Evolutionary conservation across 2,113 vertebrate species (phyloP), one percentile per base, ranked within the genome.

Genomic region (Chaenocephalus aceratus): DNA sequence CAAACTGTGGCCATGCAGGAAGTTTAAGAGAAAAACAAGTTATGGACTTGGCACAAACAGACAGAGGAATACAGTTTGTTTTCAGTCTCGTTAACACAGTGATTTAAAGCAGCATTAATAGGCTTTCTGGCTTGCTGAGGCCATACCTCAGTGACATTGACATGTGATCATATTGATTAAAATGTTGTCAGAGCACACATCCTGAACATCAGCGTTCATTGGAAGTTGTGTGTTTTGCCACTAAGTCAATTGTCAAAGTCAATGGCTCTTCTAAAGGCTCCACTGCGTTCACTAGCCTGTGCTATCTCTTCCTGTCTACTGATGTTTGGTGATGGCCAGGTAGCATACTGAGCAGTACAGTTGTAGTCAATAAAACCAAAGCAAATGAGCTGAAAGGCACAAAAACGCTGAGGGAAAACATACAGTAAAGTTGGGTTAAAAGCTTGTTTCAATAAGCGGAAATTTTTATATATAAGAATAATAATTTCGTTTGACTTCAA

Each of bases 1-100:
- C 16, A 56, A 80, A 62, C 34, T 68, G 11, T 16, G 60, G 49
- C 26, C 44, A 49, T 72, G 53, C 2, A 52, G 54, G 36, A n/a
- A 48, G n/a, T 41, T 51, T 15, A 14, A 41, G 61, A 78, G 63
- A 53, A 81, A 87, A 89, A 83, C 83, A 86, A 75, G 74, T 56
- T 51, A 16, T 63, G 26, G 36, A 62, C 6, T 34, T 6, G 15
- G 8, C 11, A 26, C 54, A 72, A 79, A 70, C 61, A 67, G 41
- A 69, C 9, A 63, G 0, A 53, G 0, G 2, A n/a, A 56, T 21
- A 34, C 4, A 21, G 41, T 70, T 49, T 63, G 15, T 4, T 10
- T 6, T 49, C 3, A 72, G 11, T 53, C 2, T 23, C n/a, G 12
- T 69, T 14, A 51, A 30, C 30, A 30, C 30, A 30, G 30, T 30